Evolutionary conservation across 2,797 vertebrate genomes (phyloP).

Genomic region (Rhinophrynus dorsalis): DNA sequence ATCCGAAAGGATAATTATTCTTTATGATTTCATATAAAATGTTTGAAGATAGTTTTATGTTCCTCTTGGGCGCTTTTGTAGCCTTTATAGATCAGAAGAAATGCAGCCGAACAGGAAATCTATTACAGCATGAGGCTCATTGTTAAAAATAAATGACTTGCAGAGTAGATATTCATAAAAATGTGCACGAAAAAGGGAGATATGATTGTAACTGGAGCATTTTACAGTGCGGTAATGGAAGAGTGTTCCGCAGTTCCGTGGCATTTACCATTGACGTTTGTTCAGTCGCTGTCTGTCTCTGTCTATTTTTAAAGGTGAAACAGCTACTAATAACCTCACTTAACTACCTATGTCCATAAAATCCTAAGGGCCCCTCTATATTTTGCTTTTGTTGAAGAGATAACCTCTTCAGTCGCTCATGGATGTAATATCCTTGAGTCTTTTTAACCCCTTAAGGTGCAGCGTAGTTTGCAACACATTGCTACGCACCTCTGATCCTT

Average conservation of each 20-base stretch:
- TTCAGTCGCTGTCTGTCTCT: too few relatives aligned
- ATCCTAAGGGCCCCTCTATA: too few relatives aligned
- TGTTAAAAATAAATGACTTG: slow-evolving; percentile 13
- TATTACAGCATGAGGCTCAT: slow-evolving; percentile 11
- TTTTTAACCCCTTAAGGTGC: too few relatives aligned
- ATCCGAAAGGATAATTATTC: slow-evolving; percentile 28
- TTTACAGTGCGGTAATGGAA: background rate
- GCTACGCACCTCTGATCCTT: too few relatives aligned
- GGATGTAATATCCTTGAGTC: too few relatives aligned
- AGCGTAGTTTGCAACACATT: too few relatives aligned
- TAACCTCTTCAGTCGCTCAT: too few relatives aligned
- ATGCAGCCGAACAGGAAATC: slow-evolving; percentile 14
- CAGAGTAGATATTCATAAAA: slow-evolving; percentile 1
- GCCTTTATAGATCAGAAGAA: slow-evolving; percentile 18
- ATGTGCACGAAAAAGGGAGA: background rate
- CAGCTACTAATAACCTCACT: too few relatives aligned
- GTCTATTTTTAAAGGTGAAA: too few relatives aligned
- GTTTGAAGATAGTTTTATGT: too few relatives aligned
- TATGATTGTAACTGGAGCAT: background rate
- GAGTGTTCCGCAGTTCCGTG: background rate
- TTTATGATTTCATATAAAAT: slow-evolving; percentile 30
- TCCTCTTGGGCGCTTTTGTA: slow-evolving; percentile 17
- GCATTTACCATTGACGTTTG: background rate
- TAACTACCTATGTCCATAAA: too few relatives aligned
- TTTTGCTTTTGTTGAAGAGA: too few relatives aligned